phyloP scores from a whole-genome alignment of 2,888 invertebrate species.

The Drymonia ruficornis region DNA sequence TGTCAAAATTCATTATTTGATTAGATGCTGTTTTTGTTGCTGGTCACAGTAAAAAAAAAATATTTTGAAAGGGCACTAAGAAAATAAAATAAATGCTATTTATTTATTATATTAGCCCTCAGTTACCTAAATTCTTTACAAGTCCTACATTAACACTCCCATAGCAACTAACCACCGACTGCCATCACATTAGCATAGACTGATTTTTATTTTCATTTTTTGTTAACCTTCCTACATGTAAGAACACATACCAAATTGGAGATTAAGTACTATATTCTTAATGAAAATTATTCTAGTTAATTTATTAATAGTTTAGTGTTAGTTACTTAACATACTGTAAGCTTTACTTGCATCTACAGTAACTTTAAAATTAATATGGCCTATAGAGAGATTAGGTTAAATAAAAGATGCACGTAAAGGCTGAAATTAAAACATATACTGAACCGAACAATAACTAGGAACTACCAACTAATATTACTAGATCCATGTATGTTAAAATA shows the following conservation, averaged over 20 bases:
- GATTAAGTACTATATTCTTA: conserved; percentile 25
- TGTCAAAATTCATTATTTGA: too few relatives aligned
- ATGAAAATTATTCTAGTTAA: conserved; percentile 28
- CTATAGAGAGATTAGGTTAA: not conserved
- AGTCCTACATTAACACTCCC: too few relatives aligned
- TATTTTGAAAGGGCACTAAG: too few relatives aligned
- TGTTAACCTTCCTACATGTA: conserved; percentile 59
- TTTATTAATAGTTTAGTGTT: conserved; percentile 30
- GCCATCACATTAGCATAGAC: conserved; percentile 62
- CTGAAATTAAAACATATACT: conserved; percentile 11
- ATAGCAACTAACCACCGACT: conserved; percentile 70
- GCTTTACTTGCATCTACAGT: conserved; percentile 18
- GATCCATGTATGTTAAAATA: not conserved
- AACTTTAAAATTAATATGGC: not conserved
- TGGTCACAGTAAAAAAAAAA: too few relatives aligned
- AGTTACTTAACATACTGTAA: conserved; percentile 8
- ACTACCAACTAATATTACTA: conserved; percentile 1
- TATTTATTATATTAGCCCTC: too few relatives aligned
- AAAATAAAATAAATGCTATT: too few relatives aligned
- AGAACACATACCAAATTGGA: conserved; percentile 75
- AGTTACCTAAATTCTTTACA: too few relatives aligned
- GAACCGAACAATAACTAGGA: conserved; percentile 20
- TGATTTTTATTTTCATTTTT: conserved; percentile 59
- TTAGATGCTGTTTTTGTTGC: too few relatives aligned
- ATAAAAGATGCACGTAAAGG: conserved; percentile 9